These are phyloP conservation scores for Arnoldichthys spilopterus DNA, from an alignment of 2,797 vertebrate genomes.

Conservation along the genomic window DNA sequence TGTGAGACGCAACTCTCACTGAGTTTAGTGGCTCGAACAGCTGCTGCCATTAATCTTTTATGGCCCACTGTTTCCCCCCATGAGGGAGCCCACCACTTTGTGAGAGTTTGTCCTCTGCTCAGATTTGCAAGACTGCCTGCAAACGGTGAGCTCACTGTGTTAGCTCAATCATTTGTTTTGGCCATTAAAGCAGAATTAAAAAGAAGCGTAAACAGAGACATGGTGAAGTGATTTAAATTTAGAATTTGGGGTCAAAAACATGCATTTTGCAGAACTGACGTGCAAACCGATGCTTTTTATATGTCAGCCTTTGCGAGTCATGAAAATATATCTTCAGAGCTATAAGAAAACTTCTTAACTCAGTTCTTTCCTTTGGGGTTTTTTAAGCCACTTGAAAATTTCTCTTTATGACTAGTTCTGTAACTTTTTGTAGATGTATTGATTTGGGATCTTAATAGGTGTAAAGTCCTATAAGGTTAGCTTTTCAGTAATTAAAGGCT, in stretches of 20 bases:
- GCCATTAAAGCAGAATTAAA: conserved; percentile 47
- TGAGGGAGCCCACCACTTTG: conserved; percentile 54
- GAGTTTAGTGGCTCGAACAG: conserved; percentile 57
- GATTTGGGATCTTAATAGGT: no score
- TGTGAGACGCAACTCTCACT: conserved; percentile 33
- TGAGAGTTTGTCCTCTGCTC: conserved; percentile 57
- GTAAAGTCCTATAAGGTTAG: no score
- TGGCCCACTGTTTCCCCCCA: conserved; percentile 53
- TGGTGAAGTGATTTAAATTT: background rate
- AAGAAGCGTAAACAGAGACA: conserved; percentile 38
- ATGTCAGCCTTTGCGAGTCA: no score
- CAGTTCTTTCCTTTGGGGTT: no score
- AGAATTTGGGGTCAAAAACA: background rate
- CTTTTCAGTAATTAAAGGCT: no score
- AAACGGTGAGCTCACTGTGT: conserved; percentile 27
- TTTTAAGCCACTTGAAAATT: no score
- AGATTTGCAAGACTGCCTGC: conserved; percentile 49
- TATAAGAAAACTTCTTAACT: no score
- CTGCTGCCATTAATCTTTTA: conserved; percentile 64
- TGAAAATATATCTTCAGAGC: no score
- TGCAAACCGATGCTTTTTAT: no score
- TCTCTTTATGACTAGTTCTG: no score
- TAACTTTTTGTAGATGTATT: no score
- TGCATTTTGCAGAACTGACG: no score
- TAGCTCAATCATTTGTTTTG: conserved; percentile 45